Percentiles rank a stretch among this genome's conserved stretches.
Evolutionary conservation across 1,140 invertebrate species (phyloP).

Genomic region (Helicoverpa zea): DNA sequence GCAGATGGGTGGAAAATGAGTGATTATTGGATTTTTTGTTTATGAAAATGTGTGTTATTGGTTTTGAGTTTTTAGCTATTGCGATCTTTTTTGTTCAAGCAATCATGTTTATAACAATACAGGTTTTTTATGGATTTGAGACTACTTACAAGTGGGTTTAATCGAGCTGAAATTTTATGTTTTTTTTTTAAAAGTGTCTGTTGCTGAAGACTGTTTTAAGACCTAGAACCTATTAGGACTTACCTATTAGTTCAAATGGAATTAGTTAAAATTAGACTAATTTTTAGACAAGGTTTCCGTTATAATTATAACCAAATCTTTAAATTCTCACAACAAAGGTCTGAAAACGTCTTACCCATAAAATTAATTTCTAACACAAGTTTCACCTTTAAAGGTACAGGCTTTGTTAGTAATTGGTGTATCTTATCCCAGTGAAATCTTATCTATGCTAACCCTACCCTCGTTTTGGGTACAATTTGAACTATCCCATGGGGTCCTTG

Average conservation of each 20-base stretch:
- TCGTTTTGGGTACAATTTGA: constrained; percentile 19
- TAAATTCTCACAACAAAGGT: background rate
- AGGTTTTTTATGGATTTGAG: no score
- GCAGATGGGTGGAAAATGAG: background rate
- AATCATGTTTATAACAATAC: no score
- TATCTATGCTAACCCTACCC: constrained; percentile 29
- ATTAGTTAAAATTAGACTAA: no score
- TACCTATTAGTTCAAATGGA: no score
- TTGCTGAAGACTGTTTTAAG: no score
- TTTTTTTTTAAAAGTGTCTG: no score
- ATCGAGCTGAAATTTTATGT: no score
- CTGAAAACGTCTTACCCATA: constrained; percentile 25
- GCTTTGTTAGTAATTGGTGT: constrained; percentile 33
- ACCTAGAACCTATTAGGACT: no score
- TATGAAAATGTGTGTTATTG: background rate
- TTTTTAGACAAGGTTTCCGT: background rate
- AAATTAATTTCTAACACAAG: constrained; percentile 32
- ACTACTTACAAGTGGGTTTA: no score
- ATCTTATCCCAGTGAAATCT: constrained; percentile 29
- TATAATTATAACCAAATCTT: background rate
- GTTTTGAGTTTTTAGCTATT: background rate
- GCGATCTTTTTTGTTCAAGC: background rate
- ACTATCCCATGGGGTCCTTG: constrained; percentile 11
- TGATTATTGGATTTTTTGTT: background rate
- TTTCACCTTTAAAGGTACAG: constrained; percentile 29